A percentile compares a stretch with the other conserved stretches of the same genome.
Conservation (phyloP, 2,797 vertebrate genomes). For the Darevskia mixta region DNA sequence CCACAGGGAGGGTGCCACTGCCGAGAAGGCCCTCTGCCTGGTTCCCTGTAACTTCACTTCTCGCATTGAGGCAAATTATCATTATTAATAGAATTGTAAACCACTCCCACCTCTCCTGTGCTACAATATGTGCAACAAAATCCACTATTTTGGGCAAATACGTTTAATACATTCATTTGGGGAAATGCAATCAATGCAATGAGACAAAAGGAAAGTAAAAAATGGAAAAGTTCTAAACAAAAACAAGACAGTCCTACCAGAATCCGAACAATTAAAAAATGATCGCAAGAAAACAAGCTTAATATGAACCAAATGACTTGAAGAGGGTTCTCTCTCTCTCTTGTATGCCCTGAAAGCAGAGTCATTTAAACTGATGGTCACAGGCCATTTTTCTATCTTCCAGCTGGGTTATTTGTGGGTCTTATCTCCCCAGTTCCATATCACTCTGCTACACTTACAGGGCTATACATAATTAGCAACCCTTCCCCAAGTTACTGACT, state of each 20-base stretch:
- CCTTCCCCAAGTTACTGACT: background rate
- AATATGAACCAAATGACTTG: background rate
- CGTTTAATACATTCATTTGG: slow-evolving; percentile 57
- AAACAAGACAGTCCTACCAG: background rate
- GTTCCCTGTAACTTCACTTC: no score
- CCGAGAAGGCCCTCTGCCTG: no score
- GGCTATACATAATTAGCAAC: background rate
- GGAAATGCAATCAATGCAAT: slow-evolving; percentile 37
- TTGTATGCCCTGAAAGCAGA: background rate
- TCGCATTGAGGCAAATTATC: no score
- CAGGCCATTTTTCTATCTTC: background rate
- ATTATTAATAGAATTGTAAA: slow-evolving; percentile 49
- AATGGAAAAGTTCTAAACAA: slow-evolving; percentile 15
- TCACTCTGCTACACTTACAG: background rate
- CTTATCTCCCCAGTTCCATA: background rate
- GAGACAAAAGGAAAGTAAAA: slow-evolving; percentile 24
- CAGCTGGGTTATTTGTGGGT: background rate
- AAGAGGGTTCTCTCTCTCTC: background rate
- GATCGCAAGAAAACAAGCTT: background rate
- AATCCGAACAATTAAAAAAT: background rate
- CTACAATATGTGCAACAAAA: slow-evolving; percentile 44
- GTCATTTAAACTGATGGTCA: background rate
- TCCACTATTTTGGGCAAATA: slow-evolving; percentile 64
- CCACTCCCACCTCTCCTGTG: slow-evolving; percentile 54
- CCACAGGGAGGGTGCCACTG: no score